Percentiles rank a stretch among this genome's conserved stretches.
Conservation (phyloP, 2,113 vertebrate species). For the Phodopus roborovskii region DNA sequence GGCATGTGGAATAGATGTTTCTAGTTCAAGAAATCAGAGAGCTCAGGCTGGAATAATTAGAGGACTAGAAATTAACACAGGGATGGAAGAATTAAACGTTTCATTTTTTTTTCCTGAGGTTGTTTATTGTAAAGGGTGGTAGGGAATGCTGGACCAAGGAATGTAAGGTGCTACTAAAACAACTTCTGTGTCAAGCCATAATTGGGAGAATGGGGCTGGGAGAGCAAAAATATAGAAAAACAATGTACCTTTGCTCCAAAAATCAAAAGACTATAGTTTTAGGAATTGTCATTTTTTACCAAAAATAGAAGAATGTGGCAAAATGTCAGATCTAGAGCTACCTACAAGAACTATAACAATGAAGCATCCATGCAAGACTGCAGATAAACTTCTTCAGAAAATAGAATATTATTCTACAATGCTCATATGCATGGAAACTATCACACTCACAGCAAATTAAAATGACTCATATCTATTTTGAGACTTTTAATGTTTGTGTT, state of each 20-base stretch:
- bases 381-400: not conserved
- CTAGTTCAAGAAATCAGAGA: not conserved
- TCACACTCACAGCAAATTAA: not conserved
- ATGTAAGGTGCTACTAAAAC: not conserved
- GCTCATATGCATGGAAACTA: not conserved
- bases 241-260: not conserved
- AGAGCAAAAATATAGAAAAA: not conserved
- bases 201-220: not conserved
- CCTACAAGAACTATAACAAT: not conserved
- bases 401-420: not conserved
- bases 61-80: not conserved
- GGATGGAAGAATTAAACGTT: not conserved
- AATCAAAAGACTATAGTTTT: not conserved
- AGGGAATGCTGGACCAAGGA: not conserved
- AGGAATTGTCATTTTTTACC: not conserved
- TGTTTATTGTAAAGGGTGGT: not conserved
- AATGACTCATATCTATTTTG: too few relatives aligned
- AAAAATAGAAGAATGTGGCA: not conserved
- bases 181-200: not conserved
- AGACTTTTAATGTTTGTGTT: not conserved
- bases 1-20: not conserved
- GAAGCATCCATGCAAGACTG: not conserved
- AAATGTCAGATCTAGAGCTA: not conserved
- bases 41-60: not conserved
- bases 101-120: not conserved